Base-by-base conservation (phyloP, 2,888 invertebrate species). In the Galerucella pusilla region DNA sequence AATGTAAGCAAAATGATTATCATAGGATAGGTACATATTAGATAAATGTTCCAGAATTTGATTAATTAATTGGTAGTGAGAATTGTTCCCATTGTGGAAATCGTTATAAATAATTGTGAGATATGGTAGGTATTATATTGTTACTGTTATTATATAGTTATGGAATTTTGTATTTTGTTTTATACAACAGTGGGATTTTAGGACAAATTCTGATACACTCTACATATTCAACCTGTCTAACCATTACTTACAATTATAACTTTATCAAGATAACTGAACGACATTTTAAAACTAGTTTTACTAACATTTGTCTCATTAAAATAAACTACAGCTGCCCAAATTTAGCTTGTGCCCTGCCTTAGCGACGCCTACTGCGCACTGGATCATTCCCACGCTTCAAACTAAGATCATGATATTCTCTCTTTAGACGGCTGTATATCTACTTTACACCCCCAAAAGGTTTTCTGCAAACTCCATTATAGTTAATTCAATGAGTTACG, bases 31-130 rank as follows among this genome's bases (percentile, higher is more conserved):
- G 7, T n/a, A 52, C n/a, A 52, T 52, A 52, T 52, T 52, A 14
- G 52, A n/a, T 57, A 20, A 57, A 57, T 57, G 20, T 57, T 20
- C 20, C 57, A 57, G 57, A 57, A 57, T 57, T 57, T 57, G 57
- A 20, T 57, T 20, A 57, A 57, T 57, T 57, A 20, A 10, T 9
- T 57, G 16, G 16, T 57, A 10, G 16, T 57, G 57, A 16, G 9
- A 54, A 14, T 54, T 54, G 54, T 54, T 54, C 54, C 54, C n/a
- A n/a, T 57, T 57, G 16, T 10, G 57, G 57, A 57, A 57, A 57
- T 20, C 57, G 7, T 42, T 9, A 7, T 7, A 42, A 42, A 42
- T 42, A 42, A 42, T 42, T 49, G 14, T 49, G 14, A 49, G 1
- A 49, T 14, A 49, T 14, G 14, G 4, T 49, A 49, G 14, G 20